These are phyloP conservation scores for Bombus huntii DNA, from an alignment of 1,140 invertebrate species.

Conservation along the genomic window DNA sequence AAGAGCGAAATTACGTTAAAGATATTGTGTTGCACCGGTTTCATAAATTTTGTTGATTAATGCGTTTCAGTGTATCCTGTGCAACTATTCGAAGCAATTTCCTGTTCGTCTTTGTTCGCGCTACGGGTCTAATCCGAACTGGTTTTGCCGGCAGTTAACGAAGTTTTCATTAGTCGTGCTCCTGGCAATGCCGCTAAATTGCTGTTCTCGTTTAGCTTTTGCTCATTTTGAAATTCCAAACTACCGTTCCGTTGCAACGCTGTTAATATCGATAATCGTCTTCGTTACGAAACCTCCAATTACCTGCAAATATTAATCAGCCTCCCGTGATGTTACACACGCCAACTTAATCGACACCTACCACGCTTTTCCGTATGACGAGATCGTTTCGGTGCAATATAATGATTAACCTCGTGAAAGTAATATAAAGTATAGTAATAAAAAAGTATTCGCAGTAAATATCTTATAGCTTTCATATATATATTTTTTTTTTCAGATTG, in stretches of 20 bases:
- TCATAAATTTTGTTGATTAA: constrained; percentile 46
- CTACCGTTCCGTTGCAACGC: background rate
- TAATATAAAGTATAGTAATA: no score
- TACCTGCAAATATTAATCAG: constrained; percentile 36
- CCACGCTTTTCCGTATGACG: background rate
- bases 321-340: background rate
- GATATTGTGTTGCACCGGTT: background rate
- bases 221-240: constrained; percentile 42
- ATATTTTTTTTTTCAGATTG: no score
- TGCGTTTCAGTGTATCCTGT: constrained; percentile 27
- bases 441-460: no score
- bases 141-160: constrained; percentile 40
- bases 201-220: constrained; percentile 50
- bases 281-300: constrained; percentile 34
- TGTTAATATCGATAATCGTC: constrained; percentile 44
- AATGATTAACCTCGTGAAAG: background rate
- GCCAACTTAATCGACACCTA: background rate
- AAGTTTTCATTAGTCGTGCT: constrained; percentile 47
- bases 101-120: constrained; percentile 32
- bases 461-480: no score
- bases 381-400: background rate
- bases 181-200: constrained; percentile 36
- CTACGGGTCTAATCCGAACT: constrained; percentile 43
- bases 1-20: background rate
- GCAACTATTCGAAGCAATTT: constrained; percentile 40